Percentiles rank a stretch among this genome's conserved stretches.
Evolutionary conservation across 2,797 vertebrate species (phyloP).

Genomic region (Loris lydekkerianus): DNA sequence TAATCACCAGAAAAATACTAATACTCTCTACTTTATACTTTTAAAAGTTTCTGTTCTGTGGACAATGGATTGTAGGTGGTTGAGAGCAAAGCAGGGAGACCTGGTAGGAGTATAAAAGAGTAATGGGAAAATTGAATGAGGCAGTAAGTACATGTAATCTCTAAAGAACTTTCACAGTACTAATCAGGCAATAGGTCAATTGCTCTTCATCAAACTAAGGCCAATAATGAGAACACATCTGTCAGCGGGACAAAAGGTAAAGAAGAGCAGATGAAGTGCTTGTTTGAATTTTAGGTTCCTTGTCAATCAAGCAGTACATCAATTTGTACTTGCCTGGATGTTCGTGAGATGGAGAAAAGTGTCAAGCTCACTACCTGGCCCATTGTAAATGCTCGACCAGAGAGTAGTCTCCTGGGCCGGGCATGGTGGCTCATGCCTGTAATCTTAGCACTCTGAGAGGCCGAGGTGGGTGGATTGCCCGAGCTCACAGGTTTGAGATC

Average conservation of each 20-base stretch:
- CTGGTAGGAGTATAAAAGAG: not conserved
- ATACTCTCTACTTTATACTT: not conserved
- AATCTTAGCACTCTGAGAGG: too few relatives aligned
- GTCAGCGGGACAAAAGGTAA: not conserved
- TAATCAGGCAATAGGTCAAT: conserved; percentile 8
- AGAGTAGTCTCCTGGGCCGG: too few relatives aligned
- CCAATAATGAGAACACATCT: not conserved
- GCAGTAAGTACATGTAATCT: not conserved
- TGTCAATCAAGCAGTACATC: not conserved
- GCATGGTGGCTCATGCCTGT: too few relatives aligned
- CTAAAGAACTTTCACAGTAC: not conserved
- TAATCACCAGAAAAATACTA: not conserved
- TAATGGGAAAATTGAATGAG: not conserved
- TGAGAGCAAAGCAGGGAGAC: not conserved
- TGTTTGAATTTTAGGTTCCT: not conserved
- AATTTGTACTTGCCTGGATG: not conserved
- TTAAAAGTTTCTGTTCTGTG: not conserved
- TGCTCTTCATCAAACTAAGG: not conserved
- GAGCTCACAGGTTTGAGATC: too few relatives aligned
- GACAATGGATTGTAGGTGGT: not conserved
- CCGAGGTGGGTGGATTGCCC: too few relatives aligned
- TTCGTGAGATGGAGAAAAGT: not conserved
- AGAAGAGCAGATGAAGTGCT: not conserved
- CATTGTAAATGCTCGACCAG: not conserved
- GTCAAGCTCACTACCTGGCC: not conserved